Conservation (phyloP, 2,888 invertebrate species). For the Clostera curtula region DNA sequence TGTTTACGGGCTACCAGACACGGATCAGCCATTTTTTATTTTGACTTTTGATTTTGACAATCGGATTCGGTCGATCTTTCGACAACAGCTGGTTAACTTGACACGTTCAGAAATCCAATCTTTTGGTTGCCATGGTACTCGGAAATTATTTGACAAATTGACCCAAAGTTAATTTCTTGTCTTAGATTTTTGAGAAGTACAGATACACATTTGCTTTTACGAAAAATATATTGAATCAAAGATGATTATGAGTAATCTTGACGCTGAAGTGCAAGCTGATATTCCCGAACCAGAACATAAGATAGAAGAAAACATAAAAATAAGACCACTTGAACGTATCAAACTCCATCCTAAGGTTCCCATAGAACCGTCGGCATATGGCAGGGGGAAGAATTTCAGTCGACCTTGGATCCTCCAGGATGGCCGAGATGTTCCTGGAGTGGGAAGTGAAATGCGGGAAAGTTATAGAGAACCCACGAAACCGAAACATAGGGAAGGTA, state of each 20-base stretch:
- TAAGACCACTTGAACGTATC: slow-evolving; percentile 52
- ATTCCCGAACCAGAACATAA: slow-evolving; percentile 40
- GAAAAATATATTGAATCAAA: slow-evolving; percentile 1
- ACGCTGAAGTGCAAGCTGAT: slow-evolving; percentile 52
- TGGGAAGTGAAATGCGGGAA: slow-evolving; percentile 59
- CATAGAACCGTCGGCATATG: slow-evolving; percentile 54
- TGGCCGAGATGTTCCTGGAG: slow-evolving; percentile 44
- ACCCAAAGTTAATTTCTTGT: slow-evolving; percentile 6
- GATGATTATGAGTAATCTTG: slow-evolving; percentile 25
- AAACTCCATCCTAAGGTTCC: slow-evolving; percentile 56
- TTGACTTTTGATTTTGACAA: slow-evolving; percentile 10
- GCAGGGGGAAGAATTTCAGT: slow-evolving; percentile 53
- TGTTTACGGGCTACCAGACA: slow-evolving; percentile 71
- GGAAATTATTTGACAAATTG: slow-evolving; percentile 5
- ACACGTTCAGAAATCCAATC: too few relatives aligned
- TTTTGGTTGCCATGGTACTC: too few relatives aligned
- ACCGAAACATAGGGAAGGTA: slow-evolving; percentile 40
- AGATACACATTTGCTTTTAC: background rate
- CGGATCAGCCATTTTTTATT: slow-evolving; percentile 45
- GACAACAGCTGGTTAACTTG: too few relatives aligned
- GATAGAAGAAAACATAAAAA: slow-evolving; percentile 42
- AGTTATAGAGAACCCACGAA: slow-evolving; percentile 42
- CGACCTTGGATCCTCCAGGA: slow-evolving; percentile 64
- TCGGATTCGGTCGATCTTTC: too few relatives aligned
- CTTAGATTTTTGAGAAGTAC: background rate